These are phyloP conservation scores for Bellardia bayeri DNA, from an alignment of 2,888 invertebrate species.

Conservation along the genomic window DNA sequence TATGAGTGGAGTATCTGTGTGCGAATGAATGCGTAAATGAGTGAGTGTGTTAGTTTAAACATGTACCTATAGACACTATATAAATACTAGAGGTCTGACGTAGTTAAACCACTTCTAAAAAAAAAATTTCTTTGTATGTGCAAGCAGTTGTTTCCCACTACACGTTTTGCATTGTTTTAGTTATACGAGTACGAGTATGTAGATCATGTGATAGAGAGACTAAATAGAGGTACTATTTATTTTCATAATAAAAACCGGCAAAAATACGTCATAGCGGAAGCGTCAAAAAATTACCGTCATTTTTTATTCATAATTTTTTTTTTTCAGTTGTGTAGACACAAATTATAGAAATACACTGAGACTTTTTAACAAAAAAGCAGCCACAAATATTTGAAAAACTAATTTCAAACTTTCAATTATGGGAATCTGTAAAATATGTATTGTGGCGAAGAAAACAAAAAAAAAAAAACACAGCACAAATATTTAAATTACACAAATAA, in stretches of 20 bases:
- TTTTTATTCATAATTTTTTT: slow-evolving; percentile 7
- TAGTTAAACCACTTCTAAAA: slow-evolving; percentile 30
- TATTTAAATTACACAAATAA: slow-evolving; percentile 22
- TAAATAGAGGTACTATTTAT: neutral
- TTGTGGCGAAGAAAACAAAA: slow-evolving; percentile 3
- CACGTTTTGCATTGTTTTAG: neutral
- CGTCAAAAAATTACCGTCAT: slow-evolving; percentile 34
- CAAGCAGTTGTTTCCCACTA: slow-evolving; percentile 6
- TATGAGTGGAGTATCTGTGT: neutral
- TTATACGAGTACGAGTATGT: neutral
- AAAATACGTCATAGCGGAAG: slow-evolving; percentile 59
- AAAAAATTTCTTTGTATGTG: neutral
- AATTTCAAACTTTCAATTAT: slow-evolving; percentile 47
- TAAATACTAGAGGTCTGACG: slow-evolving; percentile 18
- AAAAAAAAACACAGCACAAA: neutral
- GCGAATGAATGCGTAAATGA: neutral
- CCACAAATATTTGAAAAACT: slow-evolving; percentile 61
- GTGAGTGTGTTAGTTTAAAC: slow-evolving; percentile 6
- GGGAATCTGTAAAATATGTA: neutral
- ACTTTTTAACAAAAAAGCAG: neutral
- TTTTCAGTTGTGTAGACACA: neutral
- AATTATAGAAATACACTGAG: neutral
- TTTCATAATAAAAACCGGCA: slow-evolving; percentile 12
- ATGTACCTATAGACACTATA: neutral
- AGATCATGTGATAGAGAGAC: slow-evolving; percentile 57